Evolutionary conservation across 1,140 invertebrate species (phyloP), one percentile per base, ranked within the genome.

Genomic region (Macrobrachium rosenbergii): DNA sequence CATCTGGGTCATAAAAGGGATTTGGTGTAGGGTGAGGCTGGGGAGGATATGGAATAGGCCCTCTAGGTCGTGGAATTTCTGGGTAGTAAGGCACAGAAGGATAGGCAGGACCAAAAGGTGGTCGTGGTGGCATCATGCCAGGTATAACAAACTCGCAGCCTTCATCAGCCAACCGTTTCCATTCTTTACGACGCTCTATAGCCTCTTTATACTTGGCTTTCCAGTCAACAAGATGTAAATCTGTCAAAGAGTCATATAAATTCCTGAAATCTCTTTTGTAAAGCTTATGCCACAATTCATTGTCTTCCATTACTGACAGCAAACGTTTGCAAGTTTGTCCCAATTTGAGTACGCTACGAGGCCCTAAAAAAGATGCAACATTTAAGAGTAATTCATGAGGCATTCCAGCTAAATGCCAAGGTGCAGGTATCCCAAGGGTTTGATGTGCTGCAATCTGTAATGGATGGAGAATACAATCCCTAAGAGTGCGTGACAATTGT

Each of bases 1-100:
- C 87, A 59, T 89, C 89, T 19, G 89, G 89, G 21, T 89, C 89
- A 64, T 77, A 82, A 63, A 85, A 89, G 19, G 89, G 89, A 59
- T 89, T 89, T 43, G 85, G 83, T 2, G 17, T n/a, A 17, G 89
- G 89, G 17, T 88, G 83, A 14, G 88, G 81, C 2, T 76, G 83
- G 43, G 72, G 43, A 28, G 86, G 83, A 69, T 88, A 87, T 5
- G 80, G 80, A 23, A 69, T 23, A 21, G 88, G 88, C 10, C 81
- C 85, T 67, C 85, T 64, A 16, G 88, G 88, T 2, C 81, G 23
- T 14, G 89, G 87, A 23, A 79, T 19, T 37, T 64, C 28, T 8
- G 83, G 83, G 75, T 83, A 87, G 7, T 83, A 83, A 19, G 52
- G 73, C 17, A 60, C 62, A 14, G 88, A 83, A 43, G 43, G 63